Conservation (phyloP, 2,888 invertebrate genomes). For the Papilio gigon region DNA sequence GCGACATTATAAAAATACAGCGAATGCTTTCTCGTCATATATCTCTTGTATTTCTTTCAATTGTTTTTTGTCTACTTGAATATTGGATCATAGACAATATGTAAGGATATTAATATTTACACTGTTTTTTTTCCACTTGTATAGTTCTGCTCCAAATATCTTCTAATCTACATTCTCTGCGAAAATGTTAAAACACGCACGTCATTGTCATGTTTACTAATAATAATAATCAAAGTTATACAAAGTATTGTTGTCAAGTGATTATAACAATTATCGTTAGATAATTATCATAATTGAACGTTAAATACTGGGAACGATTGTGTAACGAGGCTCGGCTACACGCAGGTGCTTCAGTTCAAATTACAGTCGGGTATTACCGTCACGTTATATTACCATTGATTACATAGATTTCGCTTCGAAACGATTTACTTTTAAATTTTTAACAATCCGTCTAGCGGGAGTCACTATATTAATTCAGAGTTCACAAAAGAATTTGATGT, state of each 20-base stretch:
- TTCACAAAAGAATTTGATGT: neutral
- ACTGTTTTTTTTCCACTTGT: too few relatives aligned
- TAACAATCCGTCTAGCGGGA: neutral
- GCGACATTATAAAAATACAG: neutral
- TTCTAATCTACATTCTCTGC: too few relatives aligned
- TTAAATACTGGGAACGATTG: slow-evolving; percentile 9
- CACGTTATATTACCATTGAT: slow-evolving; percentile 15
- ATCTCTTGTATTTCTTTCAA: neutral
- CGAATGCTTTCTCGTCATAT: neutral
- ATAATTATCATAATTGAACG: slow-evolving; percentile 29
- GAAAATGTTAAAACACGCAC: too few relatives aligned
- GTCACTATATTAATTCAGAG: neutral
- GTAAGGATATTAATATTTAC: neutral
- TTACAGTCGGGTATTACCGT: slow-evolving; percentile 11
- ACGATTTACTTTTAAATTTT: neutral
- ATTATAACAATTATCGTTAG: slow-evolving; percentile 10
- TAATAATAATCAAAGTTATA: neutral
- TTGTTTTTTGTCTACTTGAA: neutral
- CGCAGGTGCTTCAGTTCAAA: slow-evolving; percentile 22
- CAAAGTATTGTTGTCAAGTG: neutral
- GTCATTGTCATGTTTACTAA: too few relatives aligned
- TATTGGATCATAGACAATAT: neutral
- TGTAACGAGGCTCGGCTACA: slow-evolving; percentile 8
- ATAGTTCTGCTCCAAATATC: too few relatives aligned
- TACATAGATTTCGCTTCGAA: neutral